phyloP scores from a whole-genome alignment of 1,140 invertebrate genomes.

The Holotrichia oblita region DNA sequence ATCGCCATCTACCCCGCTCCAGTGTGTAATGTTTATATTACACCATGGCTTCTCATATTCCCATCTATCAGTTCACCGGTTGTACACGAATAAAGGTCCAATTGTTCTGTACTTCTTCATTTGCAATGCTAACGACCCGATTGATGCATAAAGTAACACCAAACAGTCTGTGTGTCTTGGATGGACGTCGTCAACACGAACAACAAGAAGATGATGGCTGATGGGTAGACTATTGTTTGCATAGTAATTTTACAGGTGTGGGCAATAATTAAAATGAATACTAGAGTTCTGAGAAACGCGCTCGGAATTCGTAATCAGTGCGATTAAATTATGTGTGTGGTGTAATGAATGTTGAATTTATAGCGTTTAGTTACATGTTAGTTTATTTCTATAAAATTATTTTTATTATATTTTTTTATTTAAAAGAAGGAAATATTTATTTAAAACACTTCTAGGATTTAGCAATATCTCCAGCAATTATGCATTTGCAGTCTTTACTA shows the following conservation, averaged over 20 bases:
- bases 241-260: constrained; percentile 36
- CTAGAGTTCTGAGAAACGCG: constrained; percentile 9
- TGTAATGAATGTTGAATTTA: neutral
- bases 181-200: constrained; percentile 11
- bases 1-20: constrained; percentile 22
- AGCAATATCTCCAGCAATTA: too few relatives aligned
- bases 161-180: constrained; percentile 12
- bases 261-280: constrained; percentile 36
- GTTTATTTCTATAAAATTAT: too few relatives aligned
- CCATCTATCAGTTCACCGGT: constrained; percentile 28
- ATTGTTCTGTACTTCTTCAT: constrained; percentile 36
- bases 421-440: too few relatives aligned
- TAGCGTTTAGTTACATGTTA: neutral
- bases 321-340: constrained; percentile 14
- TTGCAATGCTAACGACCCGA: constrained; percentile 28
- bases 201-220: constrained; percentile 22
- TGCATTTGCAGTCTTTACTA: too few relatives aligned
- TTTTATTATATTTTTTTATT: too few relatives aligned
- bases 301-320: constrained; percentile 14
- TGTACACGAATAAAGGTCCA: constrained; percentile 36
- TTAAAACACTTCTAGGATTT: too few relatives aligned
- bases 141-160: constrained; percentile 20
- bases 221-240: constrained; percentile 23
- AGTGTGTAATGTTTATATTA: constrained; percentile 24
- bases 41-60: constrained; percentile 27